Evolutionary conservation across 2,797 vertebrate genomes (phyloP), one percentile per base, ranked within the genome.

Genomic region (Perodicticus potto): DNA sequence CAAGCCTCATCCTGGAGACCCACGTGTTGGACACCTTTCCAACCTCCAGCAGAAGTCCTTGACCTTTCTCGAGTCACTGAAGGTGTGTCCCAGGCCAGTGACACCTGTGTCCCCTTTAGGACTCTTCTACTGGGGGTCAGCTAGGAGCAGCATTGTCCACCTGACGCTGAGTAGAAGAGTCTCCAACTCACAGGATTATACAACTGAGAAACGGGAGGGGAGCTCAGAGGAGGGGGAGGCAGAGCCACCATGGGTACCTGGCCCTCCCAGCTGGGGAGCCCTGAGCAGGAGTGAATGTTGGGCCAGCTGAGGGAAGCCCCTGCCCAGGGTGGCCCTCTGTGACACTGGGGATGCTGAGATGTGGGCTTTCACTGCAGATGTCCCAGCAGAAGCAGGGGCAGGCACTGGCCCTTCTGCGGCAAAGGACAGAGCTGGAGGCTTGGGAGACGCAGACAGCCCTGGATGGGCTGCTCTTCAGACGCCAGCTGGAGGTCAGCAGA

Each of bases 401-500:
- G 92, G 89, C 91, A 2, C 95, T 98, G 61, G 55, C 76, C 7
- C 32, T 55, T 11, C 96, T 98, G 92, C 96, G 13, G 82, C 87
- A 92, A 91, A 97, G 34, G 96, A 96, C 95, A 0, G 89, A 98
- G 77, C 78, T 16, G 27, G 98, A 98, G 86, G 89, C 97, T 53
- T 57, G 93, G 81, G 98, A 98, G 89, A 97, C 96, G 0, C 93
- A 97, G 97, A 96, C 67, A 57, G 84, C 95, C 53, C 81, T 98
- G 95, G 95, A 97, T 0, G 57, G 83, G 25, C 69, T 98, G 77
- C 65, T 98, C 61, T 87, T 82, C 77, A 95, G 83, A 84, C 76
- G 73, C 20, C 32, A 17, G 4, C 85, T 74, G 40, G 37, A 96
- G 97, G 98, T 98, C 93, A 97, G 96, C 7, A 0, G 0, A 17